A percentile compares a stretch with the other conserved stretches of the same genome.
Evolutionary conservation across 2,888 invertebrate genomes (phyloP).

Genomic region (Apomyelois bistriatella): DNA sequence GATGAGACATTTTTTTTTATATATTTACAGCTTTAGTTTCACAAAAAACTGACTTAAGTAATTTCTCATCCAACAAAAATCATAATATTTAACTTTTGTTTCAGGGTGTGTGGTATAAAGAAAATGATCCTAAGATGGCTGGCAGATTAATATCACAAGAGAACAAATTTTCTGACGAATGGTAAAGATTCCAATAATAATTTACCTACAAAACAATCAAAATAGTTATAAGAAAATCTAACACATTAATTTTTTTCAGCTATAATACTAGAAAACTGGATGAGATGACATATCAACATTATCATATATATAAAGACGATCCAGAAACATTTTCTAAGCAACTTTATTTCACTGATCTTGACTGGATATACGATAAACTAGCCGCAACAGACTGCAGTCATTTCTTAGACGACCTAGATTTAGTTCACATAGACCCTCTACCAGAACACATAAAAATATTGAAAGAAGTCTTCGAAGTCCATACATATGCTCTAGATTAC

Average conservation of each 20-base stretch:
- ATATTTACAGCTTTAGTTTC: too few species aligned
- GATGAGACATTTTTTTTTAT: too few species aligned
- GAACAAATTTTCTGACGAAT: conserved; percentile 72
- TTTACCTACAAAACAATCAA: too few species aligned
- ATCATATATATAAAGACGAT: conserved; percentile 77
- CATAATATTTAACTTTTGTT: conserved; percentile 23
- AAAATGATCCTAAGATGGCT: conserved; percentile 77
- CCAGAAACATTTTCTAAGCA: conserved; percentile 81
- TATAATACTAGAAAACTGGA: conserved; percentile 90
- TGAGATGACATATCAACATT: conserved; percentile 90
- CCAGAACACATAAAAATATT: conserved; percentile 80
- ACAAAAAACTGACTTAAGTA: too few species aligned
- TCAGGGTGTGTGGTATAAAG: conserved; percentile 81
- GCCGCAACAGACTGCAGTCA: conserved; percentile 88
- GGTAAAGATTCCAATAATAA: conserved; percentile 39
- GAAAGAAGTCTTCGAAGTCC: conserved; percentile 84
- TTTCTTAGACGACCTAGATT: conserved; percentile 87
- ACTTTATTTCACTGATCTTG: conserved; percentile 85
- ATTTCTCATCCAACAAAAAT: too few species aligned
- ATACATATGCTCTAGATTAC: conserved; percentile 86
- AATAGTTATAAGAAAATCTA: too few species aligned
- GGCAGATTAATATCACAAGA: conserved; percentile 81
- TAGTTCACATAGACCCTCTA: conserved; percentile 68
- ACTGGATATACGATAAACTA: conserved; percentile 90
- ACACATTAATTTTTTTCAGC: conserved; percentile 53